Conservation (phyloP, 1,140 invertebrate species). For the Drosophila santomea region DNA sequence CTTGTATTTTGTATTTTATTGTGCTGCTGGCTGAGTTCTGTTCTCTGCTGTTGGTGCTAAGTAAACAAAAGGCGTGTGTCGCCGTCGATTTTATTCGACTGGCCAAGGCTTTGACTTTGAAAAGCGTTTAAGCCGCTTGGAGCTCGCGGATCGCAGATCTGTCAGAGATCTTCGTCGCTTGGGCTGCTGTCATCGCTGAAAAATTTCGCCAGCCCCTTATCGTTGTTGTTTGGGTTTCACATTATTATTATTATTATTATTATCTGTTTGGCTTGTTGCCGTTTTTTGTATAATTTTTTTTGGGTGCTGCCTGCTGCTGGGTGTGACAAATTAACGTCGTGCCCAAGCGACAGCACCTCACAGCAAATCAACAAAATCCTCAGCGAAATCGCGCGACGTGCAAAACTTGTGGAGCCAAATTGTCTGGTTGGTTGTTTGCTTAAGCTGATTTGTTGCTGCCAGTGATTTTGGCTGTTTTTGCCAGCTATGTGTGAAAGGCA, state of each 20-base stretch:
- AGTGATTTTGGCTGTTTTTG: slow-evolving; percentile 18
- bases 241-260: slow-evolving; percentile 65
- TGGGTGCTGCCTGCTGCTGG: slow-evolving; percentile 66
- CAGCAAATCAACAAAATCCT: slow-evolving; percentile 11
- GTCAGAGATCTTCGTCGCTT: slow-evolving; percentile 46
- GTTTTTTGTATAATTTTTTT: slow-evolving; percentile 46
- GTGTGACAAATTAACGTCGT: slow-evolving; percentile 77
- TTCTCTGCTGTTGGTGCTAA: slow-evolving; percentile 39
- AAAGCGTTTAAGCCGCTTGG: slow-evolving; percentile 77
- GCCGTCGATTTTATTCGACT: slow-evolving; percentile 17
- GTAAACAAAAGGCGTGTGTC: slow-evolving; percentile 81
- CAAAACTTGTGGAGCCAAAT: slow-evolving; percentile 77
- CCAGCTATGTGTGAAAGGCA: slow-evolving; percentile 55
- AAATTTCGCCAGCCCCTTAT: slow-evolving; percentile 69
- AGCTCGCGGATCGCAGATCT: slow-evolving; percentile 48
- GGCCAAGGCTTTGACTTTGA: slow-evolving; percentile 76
- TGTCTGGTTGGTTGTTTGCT: slow-evolving; percentile 79
- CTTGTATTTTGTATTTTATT: slow-evolving; percentile 75
- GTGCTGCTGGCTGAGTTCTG: slow-evolving; percentile 42
- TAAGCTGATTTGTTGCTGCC: slow-evolving; percentile 71
- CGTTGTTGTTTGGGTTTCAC: slow-evolving; percentile 52
- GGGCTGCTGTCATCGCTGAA: slow-evolving; percentile 78
- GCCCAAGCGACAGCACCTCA: slow-evolving; percentile 28
- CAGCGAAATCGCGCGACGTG: slow-evolving; percentile 48
- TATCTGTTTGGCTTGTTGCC: slow-evolving; percentile 25